Percentiles rank a stretch among this genome's conserved stretches.
These are phyloP conservation scores for Pipistrellus kuhlii DNA, from an alignment of 2,797 vertebrate genomes.

Conservation along the genomic window DNA sequence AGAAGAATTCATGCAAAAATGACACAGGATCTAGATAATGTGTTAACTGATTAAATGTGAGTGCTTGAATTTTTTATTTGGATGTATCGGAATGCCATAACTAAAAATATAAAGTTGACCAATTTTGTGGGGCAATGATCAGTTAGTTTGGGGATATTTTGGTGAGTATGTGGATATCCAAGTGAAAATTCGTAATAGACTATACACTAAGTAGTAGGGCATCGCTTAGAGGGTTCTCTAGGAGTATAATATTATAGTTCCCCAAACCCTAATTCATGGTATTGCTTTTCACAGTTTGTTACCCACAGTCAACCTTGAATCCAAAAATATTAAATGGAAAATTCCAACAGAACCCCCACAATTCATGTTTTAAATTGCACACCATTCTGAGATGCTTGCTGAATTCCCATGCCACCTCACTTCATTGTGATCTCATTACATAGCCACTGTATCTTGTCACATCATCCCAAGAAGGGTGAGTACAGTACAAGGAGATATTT, in stretches of 20 bases:
- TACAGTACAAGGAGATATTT: not conserved
- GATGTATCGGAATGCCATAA: not conserved
- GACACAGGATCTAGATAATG: not conserved
- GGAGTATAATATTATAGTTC: not conserved
- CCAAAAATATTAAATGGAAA: not conserved
- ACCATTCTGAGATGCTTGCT: not conserved
- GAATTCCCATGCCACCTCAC: not conserved
- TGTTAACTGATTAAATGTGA: constrained; percentile 6
- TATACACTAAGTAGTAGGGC: not conserved
- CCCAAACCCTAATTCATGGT: not conserved
- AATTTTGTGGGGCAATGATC: not conserved
- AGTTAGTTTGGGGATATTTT: not conserved
- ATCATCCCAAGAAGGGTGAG: not conserved
- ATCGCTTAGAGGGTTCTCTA: not conserved
- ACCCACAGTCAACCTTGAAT: not conserved
- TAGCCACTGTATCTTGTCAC: not conserved
- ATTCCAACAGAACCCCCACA: not conserved
- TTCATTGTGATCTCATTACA: not conserved
- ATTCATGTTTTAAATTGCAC: not conserved
- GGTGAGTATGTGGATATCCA: not conserved
- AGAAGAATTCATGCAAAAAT: constrained; percentile 23
- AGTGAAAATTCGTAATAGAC: not conserved
- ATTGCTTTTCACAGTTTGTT: not conserved
- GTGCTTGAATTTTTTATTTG: constrained; percentile 6
- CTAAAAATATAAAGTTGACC: constrained; percentile 7